phyloP scores from a whole-genome alignment of 2,113 vertebrate species.

The Tyrannus savana region DNA sequence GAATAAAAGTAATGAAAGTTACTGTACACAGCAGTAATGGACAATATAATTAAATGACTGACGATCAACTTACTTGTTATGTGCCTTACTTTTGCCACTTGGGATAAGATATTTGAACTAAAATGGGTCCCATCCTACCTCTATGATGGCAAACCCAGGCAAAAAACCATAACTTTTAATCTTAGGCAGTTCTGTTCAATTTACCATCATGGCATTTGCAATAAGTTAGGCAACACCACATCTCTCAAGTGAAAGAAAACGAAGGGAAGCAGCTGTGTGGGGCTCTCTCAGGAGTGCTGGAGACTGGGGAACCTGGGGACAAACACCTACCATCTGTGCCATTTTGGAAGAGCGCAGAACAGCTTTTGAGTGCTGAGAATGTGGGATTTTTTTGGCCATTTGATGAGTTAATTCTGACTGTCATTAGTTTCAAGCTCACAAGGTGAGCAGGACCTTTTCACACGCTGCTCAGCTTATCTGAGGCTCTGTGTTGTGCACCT shows the following conservation, averaged over 20 bases:
- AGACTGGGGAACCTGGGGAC: neutral
- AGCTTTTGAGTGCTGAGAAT: neutral
- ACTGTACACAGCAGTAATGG: neutral
- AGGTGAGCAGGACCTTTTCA: neutral
- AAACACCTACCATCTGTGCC: neutral
- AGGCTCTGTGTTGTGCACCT: neutral
- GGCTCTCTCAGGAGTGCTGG: neutral
- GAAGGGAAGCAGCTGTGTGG: neutral
- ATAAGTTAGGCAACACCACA: neutral
- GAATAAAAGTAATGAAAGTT: neutral
- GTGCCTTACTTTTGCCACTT: neutral
- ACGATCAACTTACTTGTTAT: neutral
- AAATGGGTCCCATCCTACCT: neutral
- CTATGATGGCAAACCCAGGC: neutral
- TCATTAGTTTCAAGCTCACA: neutral
- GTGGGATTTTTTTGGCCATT: neutral
- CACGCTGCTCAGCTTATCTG: neutral
- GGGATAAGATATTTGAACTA: neutral
- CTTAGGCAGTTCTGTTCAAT: neutral
- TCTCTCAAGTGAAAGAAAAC: neutral
- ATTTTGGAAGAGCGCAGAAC: neutral
- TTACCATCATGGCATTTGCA: neutral
- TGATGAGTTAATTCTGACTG: neutral
- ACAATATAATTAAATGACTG: neutral
- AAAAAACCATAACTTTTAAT: neutral